Evolutionary conservation across 2,113 vertebrate genomes (phyloP).

Genomic region (Chionis minor): DNA sequence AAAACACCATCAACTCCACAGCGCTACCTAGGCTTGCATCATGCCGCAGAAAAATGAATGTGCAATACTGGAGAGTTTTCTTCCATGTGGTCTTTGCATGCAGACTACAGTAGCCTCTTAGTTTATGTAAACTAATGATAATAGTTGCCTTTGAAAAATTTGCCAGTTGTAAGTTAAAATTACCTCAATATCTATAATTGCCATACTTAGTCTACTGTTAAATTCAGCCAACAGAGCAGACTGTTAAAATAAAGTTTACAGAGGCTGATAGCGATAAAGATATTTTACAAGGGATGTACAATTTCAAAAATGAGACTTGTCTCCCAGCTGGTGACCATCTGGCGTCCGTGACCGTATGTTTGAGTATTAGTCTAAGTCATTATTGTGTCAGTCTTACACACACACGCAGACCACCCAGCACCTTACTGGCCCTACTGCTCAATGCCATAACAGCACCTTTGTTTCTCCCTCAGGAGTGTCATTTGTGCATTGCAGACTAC

Average conservation of each 20-base stretch:
- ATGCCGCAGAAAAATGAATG: background rate
- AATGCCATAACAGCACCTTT: conserved; percentile 67
- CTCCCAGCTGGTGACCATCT: conserved; percentile 79
- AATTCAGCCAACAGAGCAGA: conserved; percentile 33
- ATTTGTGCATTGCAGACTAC: conserved; percentile 53
- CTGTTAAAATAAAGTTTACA: conserved; percentile 50
- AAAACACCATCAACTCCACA: background rate
- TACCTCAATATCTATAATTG: background rate
- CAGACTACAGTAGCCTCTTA: background rate
- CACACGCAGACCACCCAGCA: conserved; percentile 73
- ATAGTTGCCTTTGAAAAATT: conserved; percentile 5
- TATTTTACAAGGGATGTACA: conserved; percentile 68
- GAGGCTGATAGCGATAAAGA: conserved; percentile 49
- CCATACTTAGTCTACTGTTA: background rate
- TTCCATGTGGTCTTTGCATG: background rate
- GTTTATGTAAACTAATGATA: conserved; percentile 30
- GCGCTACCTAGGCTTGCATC: background rate
- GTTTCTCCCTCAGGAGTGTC: conserved; percentile 56
- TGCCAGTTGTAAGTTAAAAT: conserved; percentile 4
- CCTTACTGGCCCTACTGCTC: conserved; percentile 54
- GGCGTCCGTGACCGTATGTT: conserved; percentile 47
- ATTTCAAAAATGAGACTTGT: conserved; percentile 62
- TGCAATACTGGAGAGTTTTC: background rate
- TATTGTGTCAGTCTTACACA: conserved; percentile 72
- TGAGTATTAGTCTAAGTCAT: conserved; percentile 67